phyloP scores from a whole-genome alignment of 2,797 vertebrate species.

The Petrocephalus sullivani region DNA sequence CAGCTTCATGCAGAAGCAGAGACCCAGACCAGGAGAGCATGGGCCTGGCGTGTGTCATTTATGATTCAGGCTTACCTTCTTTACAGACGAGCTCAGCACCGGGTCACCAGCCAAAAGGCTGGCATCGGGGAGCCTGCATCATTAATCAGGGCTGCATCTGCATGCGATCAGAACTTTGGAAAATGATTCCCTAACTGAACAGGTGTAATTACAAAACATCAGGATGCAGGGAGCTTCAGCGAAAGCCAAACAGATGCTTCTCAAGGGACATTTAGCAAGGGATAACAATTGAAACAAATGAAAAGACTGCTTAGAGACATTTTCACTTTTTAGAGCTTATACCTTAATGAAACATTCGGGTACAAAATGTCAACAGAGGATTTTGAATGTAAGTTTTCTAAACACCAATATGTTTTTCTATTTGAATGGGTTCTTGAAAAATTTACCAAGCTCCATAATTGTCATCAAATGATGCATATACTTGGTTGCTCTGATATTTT shows the following conservation, averaged over 20 bases:
- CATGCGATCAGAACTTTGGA: neutral
- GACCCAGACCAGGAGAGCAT: neutral
- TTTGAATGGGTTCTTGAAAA: neutral
- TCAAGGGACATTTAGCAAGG: neutral
- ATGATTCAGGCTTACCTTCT: neutral
- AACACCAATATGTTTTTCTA: neutral
- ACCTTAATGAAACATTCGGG: neutral
- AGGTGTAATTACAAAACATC: neutral
- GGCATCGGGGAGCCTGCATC: neutral
- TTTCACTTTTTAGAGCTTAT: neutral
- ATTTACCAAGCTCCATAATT: neutral
- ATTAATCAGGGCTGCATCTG: neutral
- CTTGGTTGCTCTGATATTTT: neutral
- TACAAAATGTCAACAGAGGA: neutral
- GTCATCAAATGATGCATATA: neutral
- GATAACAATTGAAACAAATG: neutral
- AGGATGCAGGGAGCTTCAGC: too few species aligned
- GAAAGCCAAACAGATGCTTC: neutral
- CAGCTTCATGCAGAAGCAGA: neutral
- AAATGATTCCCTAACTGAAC: neutral
- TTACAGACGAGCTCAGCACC: neutral
- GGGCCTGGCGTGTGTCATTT: neutral
- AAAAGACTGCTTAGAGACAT: neutral
- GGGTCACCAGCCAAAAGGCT: neutral
- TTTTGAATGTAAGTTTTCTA: neutral